Evolutionary conservation across 2,888 invertebrate genomes (phyloP).

Genomic region (Rugalucina vietnamica): DNA sequence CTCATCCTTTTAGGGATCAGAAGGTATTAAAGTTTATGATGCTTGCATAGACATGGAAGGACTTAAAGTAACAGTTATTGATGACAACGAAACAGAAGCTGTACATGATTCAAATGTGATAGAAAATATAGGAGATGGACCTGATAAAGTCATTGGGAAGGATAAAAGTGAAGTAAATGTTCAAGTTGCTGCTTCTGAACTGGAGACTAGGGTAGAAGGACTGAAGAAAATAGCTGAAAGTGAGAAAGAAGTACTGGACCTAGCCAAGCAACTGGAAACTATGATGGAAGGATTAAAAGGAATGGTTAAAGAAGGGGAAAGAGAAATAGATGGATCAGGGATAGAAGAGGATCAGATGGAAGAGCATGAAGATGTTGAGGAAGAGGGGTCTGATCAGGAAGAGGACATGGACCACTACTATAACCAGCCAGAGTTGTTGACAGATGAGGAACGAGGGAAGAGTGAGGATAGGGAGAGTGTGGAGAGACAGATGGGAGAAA

Average conservation of each 20-base stretch:
- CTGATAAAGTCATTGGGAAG: not conserved
- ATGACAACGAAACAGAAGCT: not conserved
- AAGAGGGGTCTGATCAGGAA: constrained; percentile 14
- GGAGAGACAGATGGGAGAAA: not conserved
- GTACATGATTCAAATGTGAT: not conserved
- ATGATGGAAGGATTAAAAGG: not conserved
- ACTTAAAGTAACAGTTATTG: constrained; percentile 64
- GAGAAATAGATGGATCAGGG: not conserved
- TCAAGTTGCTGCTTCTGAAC: not conserved
- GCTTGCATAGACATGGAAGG: constrained; percentile 74
- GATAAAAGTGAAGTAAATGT: not conserved
- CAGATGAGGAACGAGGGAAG: constrained; percentile 25
- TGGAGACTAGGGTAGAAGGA: not conserved
- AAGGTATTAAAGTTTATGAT: constrained; percentile 73
- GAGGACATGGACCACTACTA: constrained; percentile 52
- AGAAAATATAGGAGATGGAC: not conserved
- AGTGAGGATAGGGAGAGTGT: not conserved
- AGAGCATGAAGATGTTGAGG: constrained; percentile 24
- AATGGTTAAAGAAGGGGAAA: not conserved
- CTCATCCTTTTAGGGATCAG: constrained; percentile 67
- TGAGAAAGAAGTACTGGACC: not conserved
- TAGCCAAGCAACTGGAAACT: not conserved
- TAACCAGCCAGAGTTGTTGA: constrained; percentile 55
- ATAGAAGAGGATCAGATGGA: not conserved
- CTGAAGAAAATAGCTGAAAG: not conserved